Base-by-base conservation (phyloP, 2,888 invertebrate species). In the Tholera decimalis region DNA sequence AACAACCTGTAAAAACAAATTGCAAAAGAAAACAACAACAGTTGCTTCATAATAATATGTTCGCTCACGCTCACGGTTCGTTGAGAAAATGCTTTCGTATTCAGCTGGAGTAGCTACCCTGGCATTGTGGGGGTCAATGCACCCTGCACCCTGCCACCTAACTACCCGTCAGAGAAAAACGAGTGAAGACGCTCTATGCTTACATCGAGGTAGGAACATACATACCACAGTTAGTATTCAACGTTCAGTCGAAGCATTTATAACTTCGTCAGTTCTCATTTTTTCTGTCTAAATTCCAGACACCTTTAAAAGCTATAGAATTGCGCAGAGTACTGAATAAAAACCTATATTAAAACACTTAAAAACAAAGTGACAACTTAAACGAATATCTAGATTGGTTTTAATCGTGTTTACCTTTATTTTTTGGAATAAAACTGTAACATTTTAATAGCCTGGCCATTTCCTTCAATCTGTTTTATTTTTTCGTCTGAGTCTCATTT, bases 11-110 rank as follows among this genome's bases (percentile, higher is more conserved):
- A 68, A 79, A 67, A 77, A 44, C 51, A 77, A 82, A 71, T 73
- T 73, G 56, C 55, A 39, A 62, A 67, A 67, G 77, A 70, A 80
- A 73, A 73, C 75, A 81, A 73, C 62, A 70, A 67, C 60, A 50
- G 54, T 75, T 53, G 68, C 70, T 66, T 73, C 64, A 73, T 80
- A 77, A 82, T 80, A 82, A 71, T 77, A 79, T 73, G 70, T 77
- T 66, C 66, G 47, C 56, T 56, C 57, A 81, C 66, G 47, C 56
- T 56, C 57, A 81, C 85, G 75, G 80, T 80, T 81, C 78, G 87
- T 82, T 67, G 84, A 84, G 83, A 84, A 84, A 85, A 83, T 84
- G 77, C 83, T 88, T 85, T 86, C 82, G 79, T 84, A 84, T 88
- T 87, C 85, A 83, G 83, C 77, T 81, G 68, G 78, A 74, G 83